Evolutionary conservation across 2,888 invertebrate genomes (phyloP).

Genomic region (Drosophila anomelani): DNA sequence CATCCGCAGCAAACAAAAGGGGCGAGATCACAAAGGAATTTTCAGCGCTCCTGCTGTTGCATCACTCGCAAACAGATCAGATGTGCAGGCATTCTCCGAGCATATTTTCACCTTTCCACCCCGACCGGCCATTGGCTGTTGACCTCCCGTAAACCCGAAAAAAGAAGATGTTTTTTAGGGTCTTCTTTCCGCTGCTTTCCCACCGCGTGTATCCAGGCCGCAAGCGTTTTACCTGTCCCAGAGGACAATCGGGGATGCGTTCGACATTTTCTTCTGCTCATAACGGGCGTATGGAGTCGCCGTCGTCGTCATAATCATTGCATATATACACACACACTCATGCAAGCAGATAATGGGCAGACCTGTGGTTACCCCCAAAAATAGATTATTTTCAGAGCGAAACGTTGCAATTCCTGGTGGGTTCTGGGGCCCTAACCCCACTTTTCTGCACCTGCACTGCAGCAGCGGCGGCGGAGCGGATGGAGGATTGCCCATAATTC

Average conservation of each 20-base stretch:
- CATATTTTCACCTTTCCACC: constrained; percentile 21
- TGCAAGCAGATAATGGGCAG: constrained; percentile 27
- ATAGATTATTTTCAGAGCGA: constrained; percentile 26
- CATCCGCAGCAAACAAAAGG: constrained; percentile 60
- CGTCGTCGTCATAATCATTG: constrained; percentile 33
- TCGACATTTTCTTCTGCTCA: constrained; percentile 22
- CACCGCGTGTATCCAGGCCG: constrained; percentile 14
- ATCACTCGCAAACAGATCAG: constrained; percentile 71
- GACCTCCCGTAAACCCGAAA: constrained; percentile 54
- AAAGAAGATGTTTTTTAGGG: constrained; percentile 30
- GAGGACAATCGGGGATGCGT: constrained; percentile 28
- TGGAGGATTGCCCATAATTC: constrained; percentile 70
- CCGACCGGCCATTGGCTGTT: constrained; percentile 58
- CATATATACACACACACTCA: constrained; percentile 19
- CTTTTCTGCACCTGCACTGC: constrained; percentile 80
- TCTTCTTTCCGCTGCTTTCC: constrained; percentile 30
- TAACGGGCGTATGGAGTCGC: constrained; percentile 39
- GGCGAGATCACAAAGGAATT: constrained; percentile 69
- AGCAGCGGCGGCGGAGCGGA: constrained; percentile 43
- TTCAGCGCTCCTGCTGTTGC: constrained; percentile 71
- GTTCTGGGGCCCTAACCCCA: constrained; percentile 66
- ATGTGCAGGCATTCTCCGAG: constrained; percentile 68
- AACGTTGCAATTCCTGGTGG: constrained; percentile 31
- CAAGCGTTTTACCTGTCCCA: constrained; percentile 34
- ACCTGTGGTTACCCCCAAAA: constrained; percentile 42